Percentiles rank a stretch among this genome's conserved stretches.
phyloP scores from a whole-genome alignment of 2,797 vertebrate genomes.

The Acridotheres tristis region DNA sequence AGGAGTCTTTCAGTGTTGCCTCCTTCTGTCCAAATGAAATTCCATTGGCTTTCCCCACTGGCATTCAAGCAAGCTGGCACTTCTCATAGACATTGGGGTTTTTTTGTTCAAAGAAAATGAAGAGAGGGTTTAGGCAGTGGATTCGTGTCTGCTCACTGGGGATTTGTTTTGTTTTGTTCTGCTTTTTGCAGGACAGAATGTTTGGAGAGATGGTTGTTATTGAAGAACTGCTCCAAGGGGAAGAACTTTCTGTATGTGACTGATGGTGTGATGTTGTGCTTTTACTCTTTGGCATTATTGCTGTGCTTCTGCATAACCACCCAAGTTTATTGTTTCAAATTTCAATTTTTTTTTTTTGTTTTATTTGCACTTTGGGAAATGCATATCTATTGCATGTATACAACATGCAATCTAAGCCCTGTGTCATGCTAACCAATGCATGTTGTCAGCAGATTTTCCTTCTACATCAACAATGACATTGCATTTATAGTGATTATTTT shows the following conservation, averaged over 20 bases:
- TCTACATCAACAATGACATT: not conserved
- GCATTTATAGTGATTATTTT: not conserved
- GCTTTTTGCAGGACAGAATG: slow-evolving; percentile 76
- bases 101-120: not conserved
- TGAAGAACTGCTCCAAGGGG: slow-evolving; percentile 89
- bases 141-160: not conserved
- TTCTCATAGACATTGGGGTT: not conserved
- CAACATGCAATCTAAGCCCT: not conserved
- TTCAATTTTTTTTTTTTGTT: not conserved
- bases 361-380: not conserved
- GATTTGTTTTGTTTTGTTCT: not conserved
- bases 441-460: not conserved
- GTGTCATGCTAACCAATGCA: not conserved
- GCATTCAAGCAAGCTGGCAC: not conserved
- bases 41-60: not conserved
- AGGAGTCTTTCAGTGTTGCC: not conserved
- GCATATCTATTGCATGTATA: no score
- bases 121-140: not conserved
- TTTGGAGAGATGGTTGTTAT: slow-evolving; percentile 88
- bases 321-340: not conserved
- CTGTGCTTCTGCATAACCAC: not conserved
- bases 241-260: slow-evolving; percentile 87
- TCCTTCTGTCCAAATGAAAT: not conserved
- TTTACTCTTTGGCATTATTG: not conserved
- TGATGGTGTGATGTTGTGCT: not conserved